Conservation (phyloP, 2,113 vertebrate species). For the Oryzias woworae region DNA sequence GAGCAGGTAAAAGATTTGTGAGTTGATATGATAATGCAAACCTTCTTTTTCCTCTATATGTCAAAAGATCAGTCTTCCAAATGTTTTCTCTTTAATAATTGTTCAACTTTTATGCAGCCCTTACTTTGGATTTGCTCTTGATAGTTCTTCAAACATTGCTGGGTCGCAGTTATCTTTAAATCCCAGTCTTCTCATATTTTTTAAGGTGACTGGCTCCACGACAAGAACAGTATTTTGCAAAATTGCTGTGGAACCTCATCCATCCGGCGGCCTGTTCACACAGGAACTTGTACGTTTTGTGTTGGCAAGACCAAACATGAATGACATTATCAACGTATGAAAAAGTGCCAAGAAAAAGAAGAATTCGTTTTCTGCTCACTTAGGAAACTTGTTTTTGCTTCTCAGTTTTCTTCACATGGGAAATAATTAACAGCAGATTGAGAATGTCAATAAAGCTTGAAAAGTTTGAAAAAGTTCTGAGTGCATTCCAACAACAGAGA, state of each 20-base stretch:
- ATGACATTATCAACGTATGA: background rate
- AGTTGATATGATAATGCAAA: background rate
- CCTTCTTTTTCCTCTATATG: background rate
- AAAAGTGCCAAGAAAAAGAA: conserved; percentile 8
- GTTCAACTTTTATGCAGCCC: background rate
- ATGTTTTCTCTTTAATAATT: background rate
- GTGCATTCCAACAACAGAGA: no score
- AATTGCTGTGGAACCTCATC: background rate
- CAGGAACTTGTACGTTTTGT: conserved; percentile 8
- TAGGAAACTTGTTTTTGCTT: conserved; percentile 14
- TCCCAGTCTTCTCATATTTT: background rate
- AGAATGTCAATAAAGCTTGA: background rate
- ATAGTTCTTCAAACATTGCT: no score
- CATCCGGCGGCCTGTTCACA: background rate
- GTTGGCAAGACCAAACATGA: conserved; percentile 9
- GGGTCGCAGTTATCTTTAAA: background rate
- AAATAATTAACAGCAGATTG: background rate
- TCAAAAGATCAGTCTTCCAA: background rate
- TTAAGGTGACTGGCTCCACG: background rate
- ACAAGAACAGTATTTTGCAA: conserved; percentile 22
- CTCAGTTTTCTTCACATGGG: conserved; percentile 14
- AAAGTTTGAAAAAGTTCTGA: no score
- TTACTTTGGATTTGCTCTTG: background rate
- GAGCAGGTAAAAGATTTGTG: background rate
- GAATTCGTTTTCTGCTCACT: conserved; percentile 37